These are phyloP conservation scores for Tineola bisselliella DNA, from an alignment of 2,888 invertebrate species.

Conservation along the genomic window DNA sequence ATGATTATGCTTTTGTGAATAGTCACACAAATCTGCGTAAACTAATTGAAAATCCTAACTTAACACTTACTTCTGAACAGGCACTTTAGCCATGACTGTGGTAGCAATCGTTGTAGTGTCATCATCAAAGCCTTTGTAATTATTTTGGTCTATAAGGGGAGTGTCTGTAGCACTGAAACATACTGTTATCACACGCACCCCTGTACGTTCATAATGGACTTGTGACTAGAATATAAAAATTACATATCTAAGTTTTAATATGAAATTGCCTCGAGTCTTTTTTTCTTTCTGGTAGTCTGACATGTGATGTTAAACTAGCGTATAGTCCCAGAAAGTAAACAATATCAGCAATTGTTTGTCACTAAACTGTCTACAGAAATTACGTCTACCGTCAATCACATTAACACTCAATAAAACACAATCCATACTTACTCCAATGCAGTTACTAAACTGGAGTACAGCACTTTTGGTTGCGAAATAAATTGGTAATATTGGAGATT, in stretches of 20 bases:
- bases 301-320: too few relatives aligned
- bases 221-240: slow-evolving; percentile 15
- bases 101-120: slow-evolving; percentile 19
- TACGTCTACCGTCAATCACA: too few relatives aligned
- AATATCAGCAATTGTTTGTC: too few relatives aligned
- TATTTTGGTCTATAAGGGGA: slow-evolving; percentile 27
- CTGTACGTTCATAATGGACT: slow-evolving; percentile 31
- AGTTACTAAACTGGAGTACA: slow-evolving; percentile 49
- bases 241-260: too few relatives aligned
- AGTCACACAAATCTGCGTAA: too few relatives aligned
- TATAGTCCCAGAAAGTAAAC: too few relatives aligned
- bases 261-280: too few relatives aligned
- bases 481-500: slow-evolving; percentile 32
- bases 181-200: slow-evolving; percentile 44
- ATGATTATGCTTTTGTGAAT: too few relatives aligned
- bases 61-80: slow-evolving; percentile 2
- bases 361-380: too few relatives aligned
- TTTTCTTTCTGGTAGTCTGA: too few relatives aligned
- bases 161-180: slow-evolving; percentile 53
- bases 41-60: too few relatives aligned
- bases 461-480: slow-evolving; percentile 55
- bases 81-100: neutral
- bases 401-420: too few relatives aligned
- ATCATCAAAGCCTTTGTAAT: slow-evolving; percentile 33
- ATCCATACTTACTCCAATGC: slow-evolving; percentile 41